Evolutionary conservation across 2,888 invertebrate genomes (phyloP), one percentile per base, ranked within the genome.

Genomic region (Macroteleia sp.): DNA sequence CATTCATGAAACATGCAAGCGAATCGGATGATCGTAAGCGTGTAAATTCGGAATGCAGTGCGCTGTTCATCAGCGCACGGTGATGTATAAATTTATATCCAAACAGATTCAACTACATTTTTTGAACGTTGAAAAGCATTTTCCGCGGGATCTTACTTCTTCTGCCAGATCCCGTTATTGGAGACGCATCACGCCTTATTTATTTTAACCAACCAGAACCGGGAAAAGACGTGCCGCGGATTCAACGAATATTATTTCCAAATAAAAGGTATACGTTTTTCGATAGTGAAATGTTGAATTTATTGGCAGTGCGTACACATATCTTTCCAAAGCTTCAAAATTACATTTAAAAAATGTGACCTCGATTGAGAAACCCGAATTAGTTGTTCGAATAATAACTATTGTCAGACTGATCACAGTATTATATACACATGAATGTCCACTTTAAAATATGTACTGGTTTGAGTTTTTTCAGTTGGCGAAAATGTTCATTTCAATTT

Each of bases 261-360:
- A 73, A 77, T 61, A 73, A 61, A 69, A 69, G 28, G 17, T 42
- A 46, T 71, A 62, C 14, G 36, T 46, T 57, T 34, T 30, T 52
- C 59, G 70, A 48, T 66, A 46, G 71, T 64, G 76, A 81, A 85
- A 82, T 80, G 79, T 77, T 48, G 80, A 86, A 87, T 87, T 86
- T 87, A 86, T 86, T 82, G 79, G 64, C 46, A 48, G 54, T 42
- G 73, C 74, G 80, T 48, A 70, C 71, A 80, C 6, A n/a, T n/a
- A n/a, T n/a, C n/a, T n/a, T n/a, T n/a, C n/a, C n/a, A n/a, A n/a
- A n/a, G n/a, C n/a, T n/a, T n/a, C n/a, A n/a, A n/a, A n/a, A n/a
- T n/a, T n/a, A n/a, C n/a, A n/a, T n/a, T n/a, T n/a, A n/a, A n/a
- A n/a, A n/a, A n/a, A n/a, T n/a, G n/a, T n/a, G n/a, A n/a, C n/a